Evolutionary conservation across 2,888 invertebrate species (phyloP), one percentile per base, ranked within the genome.

Genomic region (Rhagonycha fulva): DNA sequence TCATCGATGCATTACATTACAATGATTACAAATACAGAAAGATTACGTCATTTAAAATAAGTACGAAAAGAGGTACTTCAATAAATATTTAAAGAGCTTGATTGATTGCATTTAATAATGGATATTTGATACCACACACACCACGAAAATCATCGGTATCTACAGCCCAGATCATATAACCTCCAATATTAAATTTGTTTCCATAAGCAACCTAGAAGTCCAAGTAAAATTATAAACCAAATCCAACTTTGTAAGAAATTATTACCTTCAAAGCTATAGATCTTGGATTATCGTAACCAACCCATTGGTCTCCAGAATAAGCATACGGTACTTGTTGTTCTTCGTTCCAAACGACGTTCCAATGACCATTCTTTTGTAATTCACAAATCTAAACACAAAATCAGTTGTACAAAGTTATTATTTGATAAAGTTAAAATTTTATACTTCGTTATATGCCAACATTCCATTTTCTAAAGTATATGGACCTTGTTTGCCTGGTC

Each of bases 111-210:
- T 85, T 90, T 14, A 95, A 82, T 5, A 95, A 85, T 0, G 93
- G 92, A 85, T 90, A 93, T 68, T 88, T 88, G 0, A 91, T 91
- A 0, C 92, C 91, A 81, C 94, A 94, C 0, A 84, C 80, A 0
- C 93, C 94, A 11, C 84, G 87, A 82, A 94, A 94, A 83, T 95
- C 95, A 82, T 95, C 95, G 4, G 93, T 93, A 84, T 96, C 96
- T 10, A 95, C 89, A 63, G 94, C 93, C 95, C 95, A 96, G 0
- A 94, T 83, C 95, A 95, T 95, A 0, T 90, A 89, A 28, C 94
- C 95, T 72, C 89, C 89, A 71, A 92, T 84, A 74, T 89, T 80
- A 73, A 85, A 75, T 71, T 87, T 79, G 84, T 89, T 84, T 30
- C 89, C 86, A 79, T 86, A 88, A 82, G 87, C 75, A 32, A 63